These are phyloP conservation scores for Campylomormyrus tamandua DNA, from an alignment of 2,113 vertebrate species.

Conservation along the genomic window DNA sequence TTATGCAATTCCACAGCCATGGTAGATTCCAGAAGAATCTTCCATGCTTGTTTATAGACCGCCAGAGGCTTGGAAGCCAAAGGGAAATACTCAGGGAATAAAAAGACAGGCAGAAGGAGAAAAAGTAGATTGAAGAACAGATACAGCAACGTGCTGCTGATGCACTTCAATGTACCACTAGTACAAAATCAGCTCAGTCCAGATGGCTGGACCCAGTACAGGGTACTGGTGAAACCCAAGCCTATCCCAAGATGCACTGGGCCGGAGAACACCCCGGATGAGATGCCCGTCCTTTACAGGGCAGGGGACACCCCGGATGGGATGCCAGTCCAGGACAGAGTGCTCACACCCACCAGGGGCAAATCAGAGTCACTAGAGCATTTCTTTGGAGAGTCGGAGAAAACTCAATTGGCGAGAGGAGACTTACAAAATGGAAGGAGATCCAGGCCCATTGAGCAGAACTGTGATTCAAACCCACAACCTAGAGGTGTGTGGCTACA, in stretches of 20 bases:
- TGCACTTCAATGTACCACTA: neutral
- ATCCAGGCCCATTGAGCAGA: neutral
- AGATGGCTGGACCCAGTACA: neutral
- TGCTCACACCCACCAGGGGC: neutral
- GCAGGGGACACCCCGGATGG: neutral
- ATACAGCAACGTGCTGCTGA: neutral
- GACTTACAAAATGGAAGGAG: neutral
- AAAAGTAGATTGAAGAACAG: neutral
- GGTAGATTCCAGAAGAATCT: neutral
- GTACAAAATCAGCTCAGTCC: neutral
- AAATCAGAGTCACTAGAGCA: neutral
- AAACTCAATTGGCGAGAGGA: neutral
- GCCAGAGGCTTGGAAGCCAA: neutral
- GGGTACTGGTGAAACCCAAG: neutral
- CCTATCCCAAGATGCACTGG: neutral
- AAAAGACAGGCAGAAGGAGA: neutral
- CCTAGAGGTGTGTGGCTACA: neutral
- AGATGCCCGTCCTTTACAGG: neutral
- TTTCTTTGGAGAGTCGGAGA: neutral
- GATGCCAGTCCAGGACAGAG: neutral
- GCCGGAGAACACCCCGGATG: neutral
- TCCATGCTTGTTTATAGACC: neutral
- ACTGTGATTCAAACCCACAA: neutral
- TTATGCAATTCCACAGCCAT: neutral
- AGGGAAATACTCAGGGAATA: neutral